Percentiles rank a stretch among this genome's conserved stretches.
Conservation (phyloP, 2,797 vertebrate genomes). For the Lepilemur septentrionalis region DNA sequence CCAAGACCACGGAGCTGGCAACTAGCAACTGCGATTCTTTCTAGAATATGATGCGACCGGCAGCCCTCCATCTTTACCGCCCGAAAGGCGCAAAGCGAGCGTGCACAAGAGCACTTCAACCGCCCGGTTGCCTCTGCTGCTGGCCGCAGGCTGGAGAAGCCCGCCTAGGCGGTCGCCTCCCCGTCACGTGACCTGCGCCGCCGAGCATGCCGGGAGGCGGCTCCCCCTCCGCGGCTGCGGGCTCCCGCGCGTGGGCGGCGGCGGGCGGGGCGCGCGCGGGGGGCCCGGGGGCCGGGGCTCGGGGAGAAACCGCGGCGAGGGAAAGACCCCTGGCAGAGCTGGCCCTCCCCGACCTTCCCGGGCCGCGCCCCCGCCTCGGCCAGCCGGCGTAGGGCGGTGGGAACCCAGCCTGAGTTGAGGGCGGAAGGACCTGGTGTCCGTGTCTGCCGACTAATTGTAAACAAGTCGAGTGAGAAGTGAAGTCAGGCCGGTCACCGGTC, state of each 20-base stretch:
- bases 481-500: background rate
- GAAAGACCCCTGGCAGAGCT: background rate
- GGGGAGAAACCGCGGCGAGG: background rate
- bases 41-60: rapidly evolving
- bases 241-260: conserved; percentile 6
- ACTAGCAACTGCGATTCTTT: background rate
- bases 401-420: background rate
- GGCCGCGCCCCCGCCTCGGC: background rate
- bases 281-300: background rate
- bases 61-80: background rate
- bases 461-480: background rate
- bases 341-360: background rate
- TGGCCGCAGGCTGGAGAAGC: too few species aligned
- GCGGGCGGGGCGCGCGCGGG: background rate
- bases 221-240: background rate
- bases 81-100: rapidly evolving
- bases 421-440: background rate
- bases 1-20: background rate
- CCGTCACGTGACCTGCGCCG: background rate
- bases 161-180: background rate
- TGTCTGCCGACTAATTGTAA: background rate
- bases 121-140: background rate
- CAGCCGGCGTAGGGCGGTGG: background rate
- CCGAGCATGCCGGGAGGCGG: conserved; percentile 45
- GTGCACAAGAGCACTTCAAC: rapidly evolving